Percentiles rank a stretch among this genome's conserved stretches.
These are phyloP conservation scores for Pollenia amentaria DNA, from an alignment of 2,888 invertebrate genomes.

Conservation along the genomic window DNA sequence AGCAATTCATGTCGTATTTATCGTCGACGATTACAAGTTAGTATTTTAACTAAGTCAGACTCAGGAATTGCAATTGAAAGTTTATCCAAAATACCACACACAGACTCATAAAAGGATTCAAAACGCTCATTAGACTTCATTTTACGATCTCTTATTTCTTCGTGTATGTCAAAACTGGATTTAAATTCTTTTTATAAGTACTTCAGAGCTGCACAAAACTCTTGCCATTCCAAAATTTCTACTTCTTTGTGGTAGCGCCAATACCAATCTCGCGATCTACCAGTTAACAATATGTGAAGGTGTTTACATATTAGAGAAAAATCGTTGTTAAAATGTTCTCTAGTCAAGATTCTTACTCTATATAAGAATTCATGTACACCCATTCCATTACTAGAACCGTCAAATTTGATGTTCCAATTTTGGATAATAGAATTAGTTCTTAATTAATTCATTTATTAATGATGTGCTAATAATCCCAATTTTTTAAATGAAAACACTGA, in stretches of 20 bases:
- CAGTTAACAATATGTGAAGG: background rate
- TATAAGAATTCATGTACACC: background rate
- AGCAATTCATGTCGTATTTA: background rate
- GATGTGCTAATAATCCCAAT: no score
- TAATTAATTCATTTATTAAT: no score
- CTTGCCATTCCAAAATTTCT: background rate
- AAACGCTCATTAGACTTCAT: no score
- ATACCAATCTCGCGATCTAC: background rate
- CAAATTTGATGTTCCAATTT: background rate
- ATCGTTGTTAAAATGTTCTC: no score
- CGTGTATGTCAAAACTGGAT: background rate
- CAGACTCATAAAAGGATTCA: no score
- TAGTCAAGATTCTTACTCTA: no score
- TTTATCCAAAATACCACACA: no score
- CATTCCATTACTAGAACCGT: background rate
- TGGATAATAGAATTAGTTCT: background rate
- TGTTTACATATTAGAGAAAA: no score
- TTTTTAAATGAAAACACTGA: no score
- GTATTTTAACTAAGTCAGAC: constrained; percentile 1
- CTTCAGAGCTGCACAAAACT: constrained; percentile 3
- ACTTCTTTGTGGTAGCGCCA: constrained; percentile 1
- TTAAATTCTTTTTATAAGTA: constrained; percentile 4
- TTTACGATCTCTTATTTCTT: constrained; percentile 4
- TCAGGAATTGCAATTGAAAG: no score
- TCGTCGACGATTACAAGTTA: background rate